Conservation (phyloP, 2,113 vertebrate species). For the Podiceps cristatus region DNA sequence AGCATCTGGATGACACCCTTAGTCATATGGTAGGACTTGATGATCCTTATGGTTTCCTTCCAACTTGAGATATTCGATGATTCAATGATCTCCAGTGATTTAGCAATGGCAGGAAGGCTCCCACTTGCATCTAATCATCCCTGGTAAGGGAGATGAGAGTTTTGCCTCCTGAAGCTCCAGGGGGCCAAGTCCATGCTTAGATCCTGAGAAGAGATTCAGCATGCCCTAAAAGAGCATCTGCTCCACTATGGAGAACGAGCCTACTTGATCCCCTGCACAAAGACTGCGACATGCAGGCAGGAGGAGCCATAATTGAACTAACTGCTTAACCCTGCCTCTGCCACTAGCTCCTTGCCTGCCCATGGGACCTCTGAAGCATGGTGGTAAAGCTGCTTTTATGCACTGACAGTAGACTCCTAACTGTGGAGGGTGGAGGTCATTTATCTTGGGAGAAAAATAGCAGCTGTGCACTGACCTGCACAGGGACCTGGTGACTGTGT, state of each 20-base stretch:
- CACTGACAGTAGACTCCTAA: background rate
- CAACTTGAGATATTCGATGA: background rate
- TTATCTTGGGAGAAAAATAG: background rate
- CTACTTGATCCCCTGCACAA: background rate
- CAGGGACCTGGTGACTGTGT: background rate
- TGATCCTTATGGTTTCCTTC: background rate
- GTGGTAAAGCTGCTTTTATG: background rate
- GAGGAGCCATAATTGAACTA: background rate
- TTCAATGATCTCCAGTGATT: background rate
- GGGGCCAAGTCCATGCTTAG: background rate
- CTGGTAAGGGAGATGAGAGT: background rate
- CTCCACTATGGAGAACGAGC: background rate
- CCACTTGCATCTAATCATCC: background rate
- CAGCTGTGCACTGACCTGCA: background rate
- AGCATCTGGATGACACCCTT: background rate
- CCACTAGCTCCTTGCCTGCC: background rate
- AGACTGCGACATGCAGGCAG: background rate
- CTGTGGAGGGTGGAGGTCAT: background rate
- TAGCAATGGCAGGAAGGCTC: background rate
- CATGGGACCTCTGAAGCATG: background rate
- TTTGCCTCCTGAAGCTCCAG: background rate
- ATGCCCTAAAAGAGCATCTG: background rate
- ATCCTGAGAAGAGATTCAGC: background rate
- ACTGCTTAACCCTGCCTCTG: background rate
- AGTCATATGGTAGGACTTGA: background rate